These are phyloP conservation scores for Aspidiotus rigidus DNA, from an alignment of 2,888 invertebrate species.

Conservation along the genomic window DNA sequence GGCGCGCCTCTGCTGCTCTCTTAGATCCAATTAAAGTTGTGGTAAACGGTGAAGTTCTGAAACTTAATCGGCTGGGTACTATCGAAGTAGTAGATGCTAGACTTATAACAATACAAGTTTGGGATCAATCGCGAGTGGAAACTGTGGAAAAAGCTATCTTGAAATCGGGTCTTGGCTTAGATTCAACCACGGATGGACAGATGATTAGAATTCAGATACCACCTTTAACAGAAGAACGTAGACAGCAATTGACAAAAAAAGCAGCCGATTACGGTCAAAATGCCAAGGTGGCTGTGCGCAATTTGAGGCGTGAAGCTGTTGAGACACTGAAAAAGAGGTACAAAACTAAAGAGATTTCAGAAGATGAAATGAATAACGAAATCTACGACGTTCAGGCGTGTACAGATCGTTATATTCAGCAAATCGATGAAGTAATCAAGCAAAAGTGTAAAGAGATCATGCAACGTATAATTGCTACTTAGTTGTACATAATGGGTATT, in stretches of 20 bases:
- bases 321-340: conserved; percentile 15
- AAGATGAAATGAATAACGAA: conserved; percentile 17
- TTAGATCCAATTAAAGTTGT: conserved; percentile 13
- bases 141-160: conserved; percentile 22
- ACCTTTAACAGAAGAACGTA: conserved; percentile 21
- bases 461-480: not conserved
- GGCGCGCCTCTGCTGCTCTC: conserved; percentile 9
- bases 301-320: conserved; percentile 17
- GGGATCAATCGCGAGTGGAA: not conserved
- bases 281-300: conserved; percentile 8
- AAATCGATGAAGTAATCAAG: conserved; percentile 13
- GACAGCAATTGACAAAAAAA: conserved; percentile 19
- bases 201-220: conserved; percentile 12
- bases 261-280: conserved; percentile 8
- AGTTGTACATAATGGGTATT: too few species aligned
- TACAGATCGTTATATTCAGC: conserved; percentile 12
- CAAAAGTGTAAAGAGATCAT: conserved; percentile 20
- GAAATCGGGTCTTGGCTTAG: conserved; percentile 10
- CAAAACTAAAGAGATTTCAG: conserved; percentile 18
- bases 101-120: conserved; percentile 6
- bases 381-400: conserved; percentile 13
- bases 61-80: conserved; percentile 11
- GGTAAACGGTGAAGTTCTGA: not conserved
- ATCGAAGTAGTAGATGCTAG: conserved; percentile 9
- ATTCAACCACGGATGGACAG: not conserved